A percentile compares a stretch with the other conserved stretches of the same genome.
Evolutionary conservation across 2,797 vertebrate genomes (phyloP).

Genomic region (Myripristis jacobus): DNA sequence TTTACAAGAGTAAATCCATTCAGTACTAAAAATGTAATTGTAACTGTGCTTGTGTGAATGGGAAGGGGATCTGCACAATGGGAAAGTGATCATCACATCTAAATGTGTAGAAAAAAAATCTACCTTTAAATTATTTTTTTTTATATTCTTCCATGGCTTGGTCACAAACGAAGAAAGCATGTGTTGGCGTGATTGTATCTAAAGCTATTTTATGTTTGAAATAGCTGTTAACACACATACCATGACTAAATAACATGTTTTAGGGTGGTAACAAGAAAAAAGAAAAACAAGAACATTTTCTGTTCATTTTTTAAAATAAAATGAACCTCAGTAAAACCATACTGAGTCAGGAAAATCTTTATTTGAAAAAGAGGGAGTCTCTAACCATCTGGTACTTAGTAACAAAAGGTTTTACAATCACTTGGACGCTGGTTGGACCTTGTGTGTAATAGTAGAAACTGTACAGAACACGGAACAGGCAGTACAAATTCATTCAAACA

Average conservation of each 20-base stretch:
- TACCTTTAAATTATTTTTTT: too few relatives aligned
- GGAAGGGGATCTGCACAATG: background rate
- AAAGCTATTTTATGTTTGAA: background rate
- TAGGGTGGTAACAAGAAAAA: background rate
- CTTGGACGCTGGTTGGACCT: conserved; percentile 11
- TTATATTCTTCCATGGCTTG: too few relatives aligned
- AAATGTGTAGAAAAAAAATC: too few relatives aligned
- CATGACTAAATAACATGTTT: background rate
- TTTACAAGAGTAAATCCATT: background rate
- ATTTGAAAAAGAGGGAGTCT: background rate
- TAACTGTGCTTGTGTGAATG: background rate
- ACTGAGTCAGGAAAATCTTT: background rate
- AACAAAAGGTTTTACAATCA: conserved; percentile 6
- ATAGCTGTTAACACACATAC: background rate
- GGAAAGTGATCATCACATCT: background rate
- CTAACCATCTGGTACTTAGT: too few relatives aligned
- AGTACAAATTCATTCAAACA: conserved; percentile 13
- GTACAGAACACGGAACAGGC: background rate
- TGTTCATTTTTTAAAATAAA: background rate
- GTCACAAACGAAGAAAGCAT: background rate
- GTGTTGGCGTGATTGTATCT: background rate
- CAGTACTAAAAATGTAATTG: background rate
- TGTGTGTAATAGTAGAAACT: conserved; percentile 4
- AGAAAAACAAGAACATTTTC: background rate
- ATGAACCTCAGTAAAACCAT: background rate